Conservation (phyloP, 2,113 vertebrate genomes). For the Brachyhypopomus occidentalis region DNA sequence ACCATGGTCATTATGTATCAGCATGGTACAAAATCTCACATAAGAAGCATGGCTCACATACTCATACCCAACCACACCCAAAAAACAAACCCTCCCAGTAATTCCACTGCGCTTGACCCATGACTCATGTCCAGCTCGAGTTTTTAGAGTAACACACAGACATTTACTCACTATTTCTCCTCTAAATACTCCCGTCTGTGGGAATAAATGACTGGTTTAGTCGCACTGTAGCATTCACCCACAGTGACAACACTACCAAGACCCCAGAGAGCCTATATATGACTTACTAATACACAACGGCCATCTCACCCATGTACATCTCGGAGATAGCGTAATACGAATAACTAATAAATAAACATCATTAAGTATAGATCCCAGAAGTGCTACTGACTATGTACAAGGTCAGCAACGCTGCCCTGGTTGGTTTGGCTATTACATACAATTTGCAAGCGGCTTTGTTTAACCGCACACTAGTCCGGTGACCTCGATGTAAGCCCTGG, state of each 20-base stretch:
- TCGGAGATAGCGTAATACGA: background rate
- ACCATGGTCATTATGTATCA: background rate
- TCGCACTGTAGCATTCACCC: background rate
- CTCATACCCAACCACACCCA: background rate
- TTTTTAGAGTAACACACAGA: background rate
- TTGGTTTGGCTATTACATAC: background rate
- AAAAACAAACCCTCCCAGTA: background rate
- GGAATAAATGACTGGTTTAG: constrained; percentile 9
- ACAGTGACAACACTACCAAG: background rate
- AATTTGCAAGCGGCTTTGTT: constrained; percentile 7
- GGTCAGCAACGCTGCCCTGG: background rate
- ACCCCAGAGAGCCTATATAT: background rate
- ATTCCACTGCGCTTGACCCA: background rate
- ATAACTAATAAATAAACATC: background rate
- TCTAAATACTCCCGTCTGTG: background rate
- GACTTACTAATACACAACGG: background rate
- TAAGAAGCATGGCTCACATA: background rate
- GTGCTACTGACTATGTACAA: background rate
- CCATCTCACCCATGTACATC: background rate
- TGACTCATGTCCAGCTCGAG: constrained; percentile 5
- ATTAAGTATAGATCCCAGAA: background rate
- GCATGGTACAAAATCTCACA: background rate
- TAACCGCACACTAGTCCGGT: background rate
- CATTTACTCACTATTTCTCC: background rate
- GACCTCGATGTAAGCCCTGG: background rate